Evolutionary conservation across 2,113 vertebrate genomes (phyloP).

Genomic region (Sylvilagus bachmani): DNA sequence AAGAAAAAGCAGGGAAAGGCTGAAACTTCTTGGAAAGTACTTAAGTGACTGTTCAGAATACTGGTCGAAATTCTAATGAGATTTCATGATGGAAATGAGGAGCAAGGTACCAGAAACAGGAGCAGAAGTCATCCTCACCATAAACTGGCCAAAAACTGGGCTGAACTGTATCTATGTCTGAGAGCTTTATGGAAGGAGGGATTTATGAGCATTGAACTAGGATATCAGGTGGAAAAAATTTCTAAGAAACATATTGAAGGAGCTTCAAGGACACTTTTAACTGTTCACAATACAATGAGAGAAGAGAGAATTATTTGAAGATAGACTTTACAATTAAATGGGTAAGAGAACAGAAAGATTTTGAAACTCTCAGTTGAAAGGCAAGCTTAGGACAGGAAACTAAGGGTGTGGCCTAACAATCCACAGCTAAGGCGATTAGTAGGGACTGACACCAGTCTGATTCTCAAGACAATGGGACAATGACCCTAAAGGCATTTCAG

Average conservation of each 20-base stretch:
- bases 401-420: background rate
- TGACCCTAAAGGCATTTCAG: background rate
- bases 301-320: background rate
- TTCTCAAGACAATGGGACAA: background rate
- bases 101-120: background rate
- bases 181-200: background rate
- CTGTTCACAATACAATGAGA: background rate
- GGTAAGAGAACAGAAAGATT: background rate
- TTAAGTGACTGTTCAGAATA: background rate
- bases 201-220: background rate
- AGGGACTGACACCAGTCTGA: too few relatives aligned
- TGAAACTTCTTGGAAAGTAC: background rate
- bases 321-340: background rate
- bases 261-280: background rate
- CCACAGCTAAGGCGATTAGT: background rate
- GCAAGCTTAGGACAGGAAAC: background rate
- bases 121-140: background rate
- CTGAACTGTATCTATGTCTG: background rate
- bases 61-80: background rate
- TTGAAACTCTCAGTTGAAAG: background rate
- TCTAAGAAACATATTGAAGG: background rate
- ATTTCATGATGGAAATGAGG: background rate
- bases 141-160: background rate
- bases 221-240: background rate
- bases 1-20: background rate